Percentiles rank a stretch among this genome's conserved stretches.
Conservation (phyloP, 2,888 invertebrate species). For the Ennomos fuscantarius region DNA sequence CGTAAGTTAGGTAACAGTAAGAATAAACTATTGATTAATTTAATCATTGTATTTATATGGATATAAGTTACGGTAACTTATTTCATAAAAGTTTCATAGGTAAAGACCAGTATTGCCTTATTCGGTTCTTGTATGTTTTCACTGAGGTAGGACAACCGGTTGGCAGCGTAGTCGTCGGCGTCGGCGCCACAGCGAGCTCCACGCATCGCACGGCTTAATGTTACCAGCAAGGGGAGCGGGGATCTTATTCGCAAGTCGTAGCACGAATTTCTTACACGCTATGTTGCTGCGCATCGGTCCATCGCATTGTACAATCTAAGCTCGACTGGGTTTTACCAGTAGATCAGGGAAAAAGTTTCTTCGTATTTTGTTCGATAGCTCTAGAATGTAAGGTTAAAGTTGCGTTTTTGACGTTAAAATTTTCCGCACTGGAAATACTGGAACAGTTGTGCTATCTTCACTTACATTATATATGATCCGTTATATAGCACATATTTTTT, state of each 20-base stretch:
- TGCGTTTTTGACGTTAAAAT: too few relatives aligned
- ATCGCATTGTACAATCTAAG: constrained; percentile 6
- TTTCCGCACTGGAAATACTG: too few relatives aligned
- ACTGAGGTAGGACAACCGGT: constrained; percentile 41
- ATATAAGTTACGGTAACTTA: neutral
- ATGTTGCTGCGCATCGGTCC: constrained; percentile 10
- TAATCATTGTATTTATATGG: neutral
- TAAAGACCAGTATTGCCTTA: constrained; percentile 29
- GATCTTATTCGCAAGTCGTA: constrained; percentile 24
- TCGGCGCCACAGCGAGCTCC: constrained; percentile 2
- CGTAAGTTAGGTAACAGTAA: constrained; percentile 13
- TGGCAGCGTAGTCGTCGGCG: constrained; percentile 5
- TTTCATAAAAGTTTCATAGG: neutral
- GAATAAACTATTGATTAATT: constrained; percentile 5
- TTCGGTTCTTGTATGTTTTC: constrained; percentile 39
- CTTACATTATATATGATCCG: too few relatives aligned
- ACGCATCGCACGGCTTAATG: constrained; percentile 6
- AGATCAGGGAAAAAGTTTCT: too few relatives aligned
- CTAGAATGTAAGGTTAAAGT: too few relatives aligned
- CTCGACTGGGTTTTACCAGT: constrained; percentile 24
- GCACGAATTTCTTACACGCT: constrained; percentile 16
- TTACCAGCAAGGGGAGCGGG: constrained; percentile 3
- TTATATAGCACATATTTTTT: too few relatives aligned
- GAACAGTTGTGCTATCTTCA: too few relatives aligned
- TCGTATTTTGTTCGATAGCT: too few relatives aligned